phyloP scores from a whole-genome alignment of 1,140 invertebrate species.

The Cryptotermes secundus region DNA sequence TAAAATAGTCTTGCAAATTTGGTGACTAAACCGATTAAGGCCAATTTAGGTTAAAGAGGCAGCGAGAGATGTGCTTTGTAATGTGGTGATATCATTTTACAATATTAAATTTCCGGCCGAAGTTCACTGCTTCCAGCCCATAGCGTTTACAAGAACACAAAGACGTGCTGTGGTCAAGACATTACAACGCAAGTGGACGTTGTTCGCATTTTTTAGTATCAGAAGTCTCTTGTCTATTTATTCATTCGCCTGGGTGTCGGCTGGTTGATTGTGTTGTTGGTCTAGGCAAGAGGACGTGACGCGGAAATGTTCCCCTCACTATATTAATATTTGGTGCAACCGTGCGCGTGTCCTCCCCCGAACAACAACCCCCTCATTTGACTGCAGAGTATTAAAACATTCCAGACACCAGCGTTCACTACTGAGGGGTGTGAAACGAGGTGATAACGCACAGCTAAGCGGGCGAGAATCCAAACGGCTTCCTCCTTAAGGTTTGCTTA shows the following conservation, averaged over 20 bases:
- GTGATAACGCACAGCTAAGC: slow-evolving; percentile 1
- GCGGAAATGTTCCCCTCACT: slow-evolving; percentile 16
- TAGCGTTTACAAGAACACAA: not conserved
- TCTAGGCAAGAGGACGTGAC: not conserved
- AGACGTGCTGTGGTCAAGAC: not conserved
- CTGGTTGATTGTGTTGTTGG: slow-evolving; percentile 25
- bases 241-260: not conserved
- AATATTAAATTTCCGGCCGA: too few species aligned
- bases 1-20: too few species aligned
- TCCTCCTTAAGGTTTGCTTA: not conserved
- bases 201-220: not conserved
- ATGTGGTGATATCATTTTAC: too few species aligned
- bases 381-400: slow-evolving; percentile 32
- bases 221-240: slow-evolving; percentile 5
- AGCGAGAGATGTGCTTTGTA: too few species aligned
- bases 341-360: slow-evolving; percentile 19
- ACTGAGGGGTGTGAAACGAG: slow-evolving; percentile 1
- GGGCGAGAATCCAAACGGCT: not conserved
- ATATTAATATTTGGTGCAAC: slow-evolving; percentile 32
- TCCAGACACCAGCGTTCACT: slow-evolving; percentile 22
- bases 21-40: too few species aligned
- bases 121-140: not conserved
- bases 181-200: slow-evolving; percentile 1
- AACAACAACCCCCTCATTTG: slow-evolving; percentile 16
- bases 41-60: too few species aligned